These are phyloP conservation scores for Coptotermes formosanus DNA, from an alignment of 1,140 invertebrate species.

Conservation along the genomic window DNA sequence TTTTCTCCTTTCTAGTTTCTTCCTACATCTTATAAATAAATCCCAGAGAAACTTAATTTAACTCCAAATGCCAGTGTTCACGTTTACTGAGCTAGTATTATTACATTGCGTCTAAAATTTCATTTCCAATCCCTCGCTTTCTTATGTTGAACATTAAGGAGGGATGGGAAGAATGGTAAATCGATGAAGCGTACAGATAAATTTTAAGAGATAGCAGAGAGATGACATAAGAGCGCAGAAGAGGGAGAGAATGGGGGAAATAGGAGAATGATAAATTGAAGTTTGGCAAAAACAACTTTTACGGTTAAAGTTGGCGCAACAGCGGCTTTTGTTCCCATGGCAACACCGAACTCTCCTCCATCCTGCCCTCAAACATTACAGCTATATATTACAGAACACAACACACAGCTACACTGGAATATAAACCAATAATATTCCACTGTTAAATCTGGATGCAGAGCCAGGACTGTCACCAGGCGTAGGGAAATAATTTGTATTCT, in stretches of 20 bases:
- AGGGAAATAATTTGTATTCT: too few species aligned
- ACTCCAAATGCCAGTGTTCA: neutral
- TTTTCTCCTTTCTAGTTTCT: too few species aligned
- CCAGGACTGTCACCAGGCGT: too few species aligned
- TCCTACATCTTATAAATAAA: neutral
- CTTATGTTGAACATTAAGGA: neutral
- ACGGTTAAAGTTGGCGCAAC: neutral
- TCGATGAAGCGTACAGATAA: neutral
- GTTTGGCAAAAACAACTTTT: neutral
- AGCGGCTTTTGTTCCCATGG: neutral
- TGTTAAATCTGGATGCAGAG: too few species aligned
- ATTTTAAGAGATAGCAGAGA: neutral
- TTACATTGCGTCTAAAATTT: neutral
- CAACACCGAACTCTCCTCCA: neutral
- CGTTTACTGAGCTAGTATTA: neutral
- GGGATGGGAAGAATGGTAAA: neutral
- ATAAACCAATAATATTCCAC: too few species aligned
- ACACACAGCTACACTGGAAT: neutral
- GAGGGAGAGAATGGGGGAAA: neutral
- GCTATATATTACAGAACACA: neutral
- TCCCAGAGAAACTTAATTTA: neutral
- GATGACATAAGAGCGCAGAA: neutral
- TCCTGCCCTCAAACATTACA: neutral
- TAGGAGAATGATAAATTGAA: constrained; percentile 6
- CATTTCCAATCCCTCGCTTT: neutral